Conservation (phyloP, 2,113 vertebrate species). For the Myiopsitta monachus region DNA sequence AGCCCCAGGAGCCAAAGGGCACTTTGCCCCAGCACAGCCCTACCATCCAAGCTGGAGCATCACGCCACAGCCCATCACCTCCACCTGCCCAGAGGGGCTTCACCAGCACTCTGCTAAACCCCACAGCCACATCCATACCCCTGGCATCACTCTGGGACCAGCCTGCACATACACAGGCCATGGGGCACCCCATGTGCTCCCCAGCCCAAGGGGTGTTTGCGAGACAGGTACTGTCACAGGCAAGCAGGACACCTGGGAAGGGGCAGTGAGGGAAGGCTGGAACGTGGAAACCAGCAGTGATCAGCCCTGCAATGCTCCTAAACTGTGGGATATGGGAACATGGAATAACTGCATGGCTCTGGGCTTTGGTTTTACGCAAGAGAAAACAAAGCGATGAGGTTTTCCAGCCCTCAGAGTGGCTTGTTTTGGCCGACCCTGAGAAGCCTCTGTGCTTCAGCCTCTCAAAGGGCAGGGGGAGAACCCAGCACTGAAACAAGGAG, state of each 20-base stretch:
- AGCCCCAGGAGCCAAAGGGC: neutral
- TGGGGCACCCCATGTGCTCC: neutral
- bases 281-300: neutral
- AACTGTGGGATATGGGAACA: fast-evolving
- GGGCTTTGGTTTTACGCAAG: neutral
- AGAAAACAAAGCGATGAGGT: neutral
- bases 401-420: neutral
- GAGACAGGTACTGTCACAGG: neutral
- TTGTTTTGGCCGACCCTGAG: neutral
- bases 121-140: neutral
- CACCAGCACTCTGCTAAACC: neutral
- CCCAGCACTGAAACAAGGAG: constrained; percentile 2
- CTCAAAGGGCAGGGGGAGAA: constrained; percentile 5
- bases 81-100: neutral
- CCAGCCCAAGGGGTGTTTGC: neutral
- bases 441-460: neutral
- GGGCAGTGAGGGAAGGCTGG: neutral
- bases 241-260: neutral
- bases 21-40: too few species aligned
- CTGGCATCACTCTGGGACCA: neutral
- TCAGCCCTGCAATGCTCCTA: neutral
- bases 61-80: neutral
- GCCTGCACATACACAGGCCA: neutral
- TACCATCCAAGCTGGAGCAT: neutral
- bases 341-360: fast-evolving